Evolutionary conservation across 1,140 invertebrate species (phyloP), one percentile per base, ranked within the genome.

Genomic region (Cydia splendana): DNA sequence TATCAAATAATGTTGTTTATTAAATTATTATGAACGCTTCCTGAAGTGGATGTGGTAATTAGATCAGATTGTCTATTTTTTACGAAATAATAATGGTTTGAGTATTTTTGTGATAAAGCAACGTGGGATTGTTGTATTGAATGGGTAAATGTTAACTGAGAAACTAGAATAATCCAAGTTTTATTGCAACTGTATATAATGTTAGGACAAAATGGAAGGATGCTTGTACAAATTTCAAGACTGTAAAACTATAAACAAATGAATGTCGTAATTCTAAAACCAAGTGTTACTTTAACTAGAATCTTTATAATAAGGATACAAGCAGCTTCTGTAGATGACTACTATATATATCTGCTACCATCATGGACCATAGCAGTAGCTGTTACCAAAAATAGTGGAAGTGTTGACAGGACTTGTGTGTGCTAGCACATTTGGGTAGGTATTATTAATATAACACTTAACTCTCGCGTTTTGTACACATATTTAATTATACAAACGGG

Each of bases 21-120:
- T 89, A 90, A 90, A 90, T 91, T 91, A 91, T 91, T 89, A 88
- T 87, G 86, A 89, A 85, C 87, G 90, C 91, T 93, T 91, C 89
- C 88, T 91, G 86, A 84, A 82, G 77, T 89, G 87, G 85, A 89
- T 91, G 88, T 89, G 88, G 86, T 82, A 85, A 87, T 84, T 77
- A 80, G 84, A 89, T 84, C 86, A 85, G 85, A 87, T 82, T 90
- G 83, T 91, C 85, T 93, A 91, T 91, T 93, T 92, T 92, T 91
- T 85, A 91, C 86, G 75, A 90, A 88, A 89, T 88, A 87, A 71
- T 67, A 89, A 91, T 88, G 84, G 83, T 82, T 87, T 89, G 85
- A 87, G 86, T 92, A 92, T 91, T 91, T 91, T 92, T 92, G 87
- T 92, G 88, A 90, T 84, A 86, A 87, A 83, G 87, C 85, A 84